phyloP scores from a whole-genome alignment of 1,140 invertebrate species.

The Heliconius himera region DNA sequence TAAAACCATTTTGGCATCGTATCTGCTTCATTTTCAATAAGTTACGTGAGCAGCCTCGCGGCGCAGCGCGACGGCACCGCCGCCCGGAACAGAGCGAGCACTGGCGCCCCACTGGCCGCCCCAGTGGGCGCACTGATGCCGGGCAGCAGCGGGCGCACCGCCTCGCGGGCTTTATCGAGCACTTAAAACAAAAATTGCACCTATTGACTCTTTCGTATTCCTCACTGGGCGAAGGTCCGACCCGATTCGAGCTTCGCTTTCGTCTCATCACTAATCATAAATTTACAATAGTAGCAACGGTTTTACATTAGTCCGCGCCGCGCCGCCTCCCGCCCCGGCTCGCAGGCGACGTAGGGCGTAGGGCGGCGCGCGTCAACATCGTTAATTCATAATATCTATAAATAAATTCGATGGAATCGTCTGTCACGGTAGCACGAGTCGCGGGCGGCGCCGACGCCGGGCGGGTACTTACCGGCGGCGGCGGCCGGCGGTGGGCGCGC shows the following conservation, averaged over 20 bases:
- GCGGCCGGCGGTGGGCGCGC: slow-evolving; percentile 35
- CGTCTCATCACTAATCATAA: slow-evolving; percentile 70
- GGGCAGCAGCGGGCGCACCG: slow-evolving; percentile 30
- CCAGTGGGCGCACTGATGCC: slow-evolving; percentile 7
- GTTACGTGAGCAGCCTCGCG: slow-evolving; percentile 61
- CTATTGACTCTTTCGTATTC: slow-evolving; percentile 77
- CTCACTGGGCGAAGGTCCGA: slow-evolving; percentile 69
- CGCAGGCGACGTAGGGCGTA: slow-evolving; percentile 45
- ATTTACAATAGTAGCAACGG: slow-evolving; percentile 77
- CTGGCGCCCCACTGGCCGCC: slow-evolving; percentile 15
- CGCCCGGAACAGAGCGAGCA: neutral
- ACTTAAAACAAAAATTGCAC: slow-evolving; percentile 78
- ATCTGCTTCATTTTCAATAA: slow-evolving; percentile 77
- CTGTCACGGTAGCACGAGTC: slow-evolving; percentile 62
- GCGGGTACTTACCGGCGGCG: slow-evolving; percentile 46
- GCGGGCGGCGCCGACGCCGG: slow-evolving; percentile 30
- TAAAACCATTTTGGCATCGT: slow-evolving; percentile 81
- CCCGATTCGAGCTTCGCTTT: slow-evolving; percentile 73
- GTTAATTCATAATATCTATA: slow-evolving; percentile 77
- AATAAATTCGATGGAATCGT: slow-evolving; percentile 81
- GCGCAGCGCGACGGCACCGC: slow-evolving; percentile 36
- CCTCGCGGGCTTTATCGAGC: slow-evolving; percentile 45
- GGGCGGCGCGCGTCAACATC: slow-evolving; percentile 56
- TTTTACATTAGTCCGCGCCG: slow-evolving; percentile 76
- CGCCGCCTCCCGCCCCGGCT: slow-evolving; percentile 55